Percentiles rank a stretch among this genome's conserved stretches.
phyloP scores from a whole-genome alignment of 2,113 vertebrate genomes.

The Ameiurus melas region DNA sequence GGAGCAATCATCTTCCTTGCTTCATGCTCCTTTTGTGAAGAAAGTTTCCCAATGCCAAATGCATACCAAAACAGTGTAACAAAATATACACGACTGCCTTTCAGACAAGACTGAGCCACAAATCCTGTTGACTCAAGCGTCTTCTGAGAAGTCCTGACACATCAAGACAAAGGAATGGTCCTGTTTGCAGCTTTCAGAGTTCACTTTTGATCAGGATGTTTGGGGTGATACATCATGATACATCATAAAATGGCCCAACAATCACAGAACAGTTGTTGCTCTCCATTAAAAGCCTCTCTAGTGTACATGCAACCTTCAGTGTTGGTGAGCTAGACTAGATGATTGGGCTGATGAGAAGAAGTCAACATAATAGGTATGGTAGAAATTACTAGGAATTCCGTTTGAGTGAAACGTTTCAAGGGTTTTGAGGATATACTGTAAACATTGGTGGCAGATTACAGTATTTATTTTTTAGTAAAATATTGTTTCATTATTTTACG shows the following conservation, averaged over 20 bases:
- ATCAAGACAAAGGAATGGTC: slow-evolving; percentile 31
- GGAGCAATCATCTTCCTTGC: background rate
- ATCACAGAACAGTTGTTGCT: background rate
- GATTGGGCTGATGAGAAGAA: background rate
- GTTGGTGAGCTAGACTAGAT: background rate
- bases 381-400: background rate
- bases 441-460: background rate
- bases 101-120: slow-evolving; percentile 21
- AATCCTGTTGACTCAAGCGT: slow-evolving; percentile 20
- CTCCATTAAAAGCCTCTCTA: background rate
- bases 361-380: background rate
- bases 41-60: slow-evolving; percentile 9
- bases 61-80: slow-evolving; percentile 28
- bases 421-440: background rate
- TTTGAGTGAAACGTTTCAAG: background rate
- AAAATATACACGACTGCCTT: slow-evolving; percentile 18
- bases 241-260: background rate
- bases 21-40: slow-evolving; percentile 10
- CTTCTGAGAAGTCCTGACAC: slow-evolving; percentile 28
- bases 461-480: background rate
- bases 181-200: background rate
- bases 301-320: background rate
- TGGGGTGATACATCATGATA: background rate
- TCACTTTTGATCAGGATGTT: background rate
- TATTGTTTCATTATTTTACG: background rate